These are phyloP conservation scores for Pachyseris speciosa DNA, from an alignment of 64 coral and sea anemone species.

Conservation along the genomic window DNA sequence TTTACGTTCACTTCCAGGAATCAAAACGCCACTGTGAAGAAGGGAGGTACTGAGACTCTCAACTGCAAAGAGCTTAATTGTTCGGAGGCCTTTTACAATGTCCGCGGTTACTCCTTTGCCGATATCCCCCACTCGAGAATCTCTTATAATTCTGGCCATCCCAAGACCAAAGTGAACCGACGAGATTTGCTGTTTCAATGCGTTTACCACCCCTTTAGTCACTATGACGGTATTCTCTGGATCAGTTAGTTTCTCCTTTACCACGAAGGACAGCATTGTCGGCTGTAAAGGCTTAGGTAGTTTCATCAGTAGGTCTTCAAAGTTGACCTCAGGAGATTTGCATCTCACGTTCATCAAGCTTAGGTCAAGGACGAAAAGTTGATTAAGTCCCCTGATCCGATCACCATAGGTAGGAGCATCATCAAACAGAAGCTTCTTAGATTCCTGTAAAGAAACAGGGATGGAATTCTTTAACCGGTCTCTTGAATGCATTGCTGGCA, in stretches of 20 bases:
- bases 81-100: not conserved
- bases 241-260: slow-evolving; percentile 19
- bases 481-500: slow-evolving; percentile 5
- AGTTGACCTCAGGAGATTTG: not conserved
- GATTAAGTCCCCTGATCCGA: slow-evolving; percentile 27
- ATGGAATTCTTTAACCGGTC: not conserved
- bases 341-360: not conserved
- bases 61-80: slow-evolving; percentile 24
- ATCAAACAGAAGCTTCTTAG: slow-evolving; percentile 48
- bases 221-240: not conserved
- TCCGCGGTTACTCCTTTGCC: not conserved
- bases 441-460: slow-evolving; percentile 8
- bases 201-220: not conserved
- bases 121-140: not conserved
- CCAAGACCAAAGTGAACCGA: slow-evolving; percentile 50
- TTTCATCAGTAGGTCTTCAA: slow-evolving; percentile 23
- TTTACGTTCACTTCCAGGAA: slow-evolving; percentile 52
- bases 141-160: slow-evolving; percentile 42
- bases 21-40: slow-evolving; percentile 3
- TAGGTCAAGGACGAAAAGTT: slow-evolving; percentile 20
- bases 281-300: slow-evolving; percentile 51
- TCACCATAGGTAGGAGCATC: slow-evolving; percentile 45
- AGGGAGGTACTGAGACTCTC: slow-evolving; percentile 22
- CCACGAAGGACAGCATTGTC: slow-evolving; percentile 27
- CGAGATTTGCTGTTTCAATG: not conserved